phyloP scores from a whole-genome alignment of 2,888 invertebrate species.

The Stramonita haemastoma region DNA sequence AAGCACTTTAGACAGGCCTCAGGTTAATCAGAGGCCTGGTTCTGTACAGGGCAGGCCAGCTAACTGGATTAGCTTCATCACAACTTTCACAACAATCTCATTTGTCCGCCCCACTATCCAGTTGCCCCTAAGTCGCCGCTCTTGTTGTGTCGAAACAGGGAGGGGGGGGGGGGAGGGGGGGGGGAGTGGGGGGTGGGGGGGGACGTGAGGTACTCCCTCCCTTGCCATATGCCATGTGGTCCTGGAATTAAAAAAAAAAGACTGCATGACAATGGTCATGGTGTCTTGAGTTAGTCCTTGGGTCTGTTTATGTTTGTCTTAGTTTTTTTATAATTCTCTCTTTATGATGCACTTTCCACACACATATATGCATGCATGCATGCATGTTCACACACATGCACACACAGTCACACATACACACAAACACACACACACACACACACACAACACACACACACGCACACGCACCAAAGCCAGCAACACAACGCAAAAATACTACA shows the following conservation, averaged over 20 bases:
- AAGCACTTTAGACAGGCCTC: background rate
- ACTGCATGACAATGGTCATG: no score
- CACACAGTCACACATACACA: no score
- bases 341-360: background rate
- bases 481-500: no score
- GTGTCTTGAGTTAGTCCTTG: background rate
- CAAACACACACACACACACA: no score
- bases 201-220: conserved; percentile 1
- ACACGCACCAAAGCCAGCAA: no score
- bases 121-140: background rate
- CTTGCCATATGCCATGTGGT: conserved; percentile 8
- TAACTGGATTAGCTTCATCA: conserved; percentile 25
- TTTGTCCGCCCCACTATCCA: conserved; percentile 10
- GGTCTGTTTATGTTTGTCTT: background rate
- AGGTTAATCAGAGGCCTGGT: conserved; percentile 16
- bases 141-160: background rate
- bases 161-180: background rate
- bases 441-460: no score
- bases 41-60: conserved; percentile 9
- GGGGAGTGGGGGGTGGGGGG: background rate
- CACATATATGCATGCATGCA: no score
- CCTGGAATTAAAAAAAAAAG: background rate
- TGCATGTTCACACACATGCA: no score
- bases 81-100: conserved; percentile 17
- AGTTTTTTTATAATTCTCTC: background rate